Percentiles rank a stretch among this genome's conserved stretches.
Conservation (phyloP, 2,113 vertebrate genomes). For the Ellobius talpinus region DNA sequence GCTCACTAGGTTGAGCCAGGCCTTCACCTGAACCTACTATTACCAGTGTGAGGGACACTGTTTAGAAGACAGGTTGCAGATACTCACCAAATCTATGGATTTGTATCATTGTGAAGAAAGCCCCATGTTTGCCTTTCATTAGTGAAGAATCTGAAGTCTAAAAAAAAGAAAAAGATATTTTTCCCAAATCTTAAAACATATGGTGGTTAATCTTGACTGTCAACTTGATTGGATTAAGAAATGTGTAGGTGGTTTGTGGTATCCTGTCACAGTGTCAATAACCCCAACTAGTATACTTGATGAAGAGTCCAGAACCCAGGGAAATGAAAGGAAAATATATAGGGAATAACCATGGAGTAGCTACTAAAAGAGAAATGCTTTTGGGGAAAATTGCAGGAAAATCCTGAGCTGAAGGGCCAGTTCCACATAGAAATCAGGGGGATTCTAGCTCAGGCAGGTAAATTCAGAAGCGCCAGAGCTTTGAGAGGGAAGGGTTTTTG, state of each 20-base stretch:
- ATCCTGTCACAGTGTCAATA: neutral
- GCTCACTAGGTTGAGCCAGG: neutral
- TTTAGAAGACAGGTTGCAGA: constrained; percentile 21
- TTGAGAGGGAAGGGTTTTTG: neutral
- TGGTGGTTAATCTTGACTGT: neutral
- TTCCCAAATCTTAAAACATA: neutral
- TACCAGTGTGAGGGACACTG: neutral
- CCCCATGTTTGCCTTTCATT: neutral
- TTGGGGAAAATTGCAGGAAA: neutral
- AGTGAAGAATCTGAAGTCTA: neutral
- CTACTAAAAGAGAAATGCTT: neutral
- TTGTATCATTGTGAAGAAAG: neutral
- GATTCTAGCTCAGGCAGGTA: neutral
- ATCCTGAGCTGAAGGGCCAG: neutral
- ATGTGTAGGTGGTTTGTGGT: neutral
- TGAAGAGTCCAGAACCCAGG: neutral
- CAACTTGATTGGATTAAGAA: neutral
- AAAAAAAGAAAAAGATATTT: constrained; percentile 48
- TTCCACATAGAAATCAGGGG: neutral
- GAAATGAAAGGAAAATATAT: neutral
- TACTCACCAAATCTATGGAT: neutral
- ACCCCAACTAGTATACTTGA: neutral
- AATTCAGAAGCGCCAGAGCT: neutral
- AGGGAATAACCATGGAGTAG: neutral
- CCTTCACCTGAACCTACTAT: neutral